Percentiles rank a stretch among this genome's conserved stretches.
Evolutionary conservation across 2,113 vertebrate genomes (phyloP).

Genomic region (Puma concolor): DNA sequence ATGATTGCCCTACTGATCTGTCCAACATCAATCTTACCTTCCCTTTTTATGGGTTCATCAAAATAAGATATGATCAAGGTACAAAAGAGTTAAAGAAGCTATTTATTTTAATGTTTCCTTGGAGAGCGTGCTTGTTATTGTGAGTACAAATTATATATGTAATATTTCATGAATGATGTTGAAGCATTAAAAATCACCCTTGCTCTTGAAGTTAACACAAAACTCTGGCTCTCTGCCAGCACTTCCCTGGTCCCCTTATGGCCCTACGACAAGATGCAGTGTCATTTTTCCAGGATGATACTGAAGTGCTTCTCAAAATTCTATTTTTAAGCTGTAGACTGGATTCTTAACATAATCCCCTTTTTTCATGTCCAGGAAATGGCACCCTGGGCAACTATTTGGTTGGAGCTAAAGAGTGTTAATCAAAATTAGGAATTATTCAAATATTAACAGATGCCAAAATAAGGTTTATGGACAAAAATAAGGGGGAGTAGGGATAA

Average conservation of each 20-base stretch:
- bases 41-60: conserved; percentile 88
- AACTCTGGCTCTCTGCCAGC: conserved; percentile 84
- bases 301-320: not conserved
- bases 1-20: conserved; percentile 87
- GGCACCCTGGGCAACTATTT: conserved; percentile 46
- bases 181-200: conserved; percentile 88
- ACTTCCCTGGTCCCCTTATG: conserved; percentile 1
- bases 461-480: conserved; percentile 39
- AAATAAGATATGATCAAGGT: conserved; percentile 89
- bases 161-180: conserved; percentile 88
- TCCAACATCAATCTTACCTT: conserved; percentile 88
- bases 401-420: conserved; percentile 47
- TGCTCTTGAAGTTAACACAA: conserved; percentile 86
- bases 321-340: conserved; percentile 68
- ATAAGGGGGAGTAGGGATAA: not conserved
- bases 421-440: conserved; percentile 72
- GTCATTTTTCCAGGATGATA: conserved; percentile 71
- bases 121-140: conserved; percentile 86
- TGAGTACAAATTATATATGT: conserved; percentile 88
- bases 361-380: conserved; percentile 72
- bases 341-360: conserved; percentile 53
- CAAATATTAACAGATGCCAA: conserved; percentile 73
- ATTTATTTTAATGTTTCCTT: conserved; percentile 91
- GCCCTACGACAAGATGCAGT: conserved; percentile 70
- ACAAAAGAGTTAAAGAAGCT: conserved; percentile 90